Conservation (phyloP, 35 echinoderm and acorn worm genomes). For the Eucidaris tribuloides region DNA sequence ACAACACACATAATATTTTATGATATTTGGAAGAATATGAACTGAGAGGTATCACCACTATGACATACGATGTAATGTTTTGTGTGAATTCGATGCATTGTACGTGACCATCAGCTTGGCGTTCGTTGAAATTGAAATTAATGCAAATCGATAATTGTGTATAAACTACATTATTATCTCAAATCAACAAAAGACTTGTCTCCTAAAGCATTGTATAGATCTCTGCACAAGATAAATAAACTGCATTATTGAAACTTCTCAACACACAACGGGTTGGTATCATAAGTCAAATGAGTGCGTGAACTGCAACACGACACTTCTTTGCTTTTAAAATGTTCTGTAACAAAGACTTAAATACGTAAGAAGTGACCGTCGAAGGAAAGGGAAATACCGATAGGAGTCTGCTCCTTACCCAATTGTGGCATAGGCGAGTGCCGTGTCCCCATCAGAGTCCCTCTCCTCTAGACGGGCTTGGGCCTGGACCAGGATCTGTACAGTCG, state of each 20-base stretch:
- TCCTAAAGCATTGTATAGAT: no score
- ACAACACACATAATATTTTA: no score
- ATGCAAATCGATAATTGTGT: no score
- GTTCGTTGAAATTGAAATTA: no score
- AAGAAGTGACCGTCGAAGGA: not conserved
- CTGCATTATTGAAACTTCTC: not conserved
- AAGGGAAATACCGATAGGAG: not conserved
- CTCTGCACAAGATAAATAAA: not conserved
- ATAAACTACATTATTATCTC: no score
- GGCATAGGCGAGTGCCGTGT: conserved; percentile 81
- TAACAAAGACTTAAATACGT: not conserved
- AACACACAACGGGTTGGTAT: not conserved
- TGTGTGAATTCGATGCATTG: no score
- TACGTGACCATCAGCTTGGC: no score
- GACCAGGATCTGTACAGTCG: conserved; percentile 62
- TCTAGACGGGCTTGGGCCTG: conserved; percentile 55
- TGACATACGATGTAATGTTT: no score
- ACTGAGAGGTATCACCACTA: no score
- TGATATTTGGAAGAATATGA: no score
- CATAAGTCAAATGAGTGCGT: not conserved
- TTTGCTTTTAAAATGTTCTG: not conserved
- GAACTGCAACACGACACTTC: not conserved
- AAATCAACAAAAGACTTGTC: no score
- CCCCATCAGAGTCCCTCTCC: conserved; percentile 67
- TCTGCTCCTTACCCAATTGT: conserved; percentile 67